Percentiles rank a stretch among this genome's conserved stretches.
Conservation (phyloP, 2,797 vertebrate species). For the Monodelphis domestica region DNA sequence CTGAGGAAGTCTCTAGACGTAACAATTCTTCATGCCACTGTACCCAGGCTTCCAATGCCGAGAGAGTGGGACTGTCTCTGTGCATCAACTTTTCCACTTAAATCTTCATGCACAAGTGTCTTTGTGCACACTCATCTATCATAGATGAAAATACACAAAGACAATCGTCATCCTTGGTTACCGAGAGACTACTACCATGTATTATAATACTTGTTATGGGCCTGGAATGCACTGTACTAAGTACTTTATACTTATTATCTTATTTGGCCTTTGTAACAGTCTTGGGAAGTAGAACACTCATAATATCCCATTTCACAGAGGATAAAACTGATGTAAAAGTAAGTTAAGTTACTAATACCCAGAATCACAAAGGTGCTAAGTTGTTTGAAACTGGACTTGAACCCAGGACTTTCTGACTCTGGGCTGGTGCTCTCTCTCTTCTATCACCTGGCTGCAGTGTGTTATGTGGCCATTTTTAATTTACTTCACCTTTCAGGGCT, state of each 20-base stretch:
- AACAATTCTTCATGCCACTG: too few species aligned
- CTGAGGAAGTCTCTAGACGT: too few species aligned
- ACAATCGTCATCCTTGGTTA: too few species aligned
- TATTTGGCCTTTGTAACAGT: background rate
- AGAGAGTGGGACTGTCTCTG: too few species aligned
- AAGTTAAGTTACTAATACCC: background rate
- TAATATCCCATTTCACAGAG: background rate
- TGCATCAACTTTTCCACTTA: too few species aligned
- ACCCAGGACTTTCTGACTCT: background rate
- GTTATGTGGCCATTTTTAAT: background rate
- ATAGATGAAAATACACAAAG: too few species aligned
- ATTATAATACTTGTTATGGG: background rate
- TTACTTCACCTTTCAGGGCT: background rate
- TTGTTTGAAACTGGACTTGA: background rate
- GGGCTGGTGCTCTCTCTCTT: background rate
- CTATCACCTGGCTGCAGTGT: background rate
- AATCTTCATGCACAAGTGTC: too few species aligned
- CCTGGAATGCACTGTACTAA: background rate
- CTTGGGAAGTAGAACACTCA: background rate
- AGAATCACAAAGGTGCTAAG: background rate
- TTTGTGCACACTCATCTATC: too few species aligned
- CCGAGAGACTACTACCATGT: too few species aligned
- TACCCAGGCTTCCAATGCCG: too few species aligned
- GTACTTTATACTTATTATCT: background rate
- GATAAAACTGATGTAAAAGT: background rate